Evolutionary conservation across 1,140 invertebrate species (phyloP).

Genomic region (Cydia fagiglandana): DNA sequence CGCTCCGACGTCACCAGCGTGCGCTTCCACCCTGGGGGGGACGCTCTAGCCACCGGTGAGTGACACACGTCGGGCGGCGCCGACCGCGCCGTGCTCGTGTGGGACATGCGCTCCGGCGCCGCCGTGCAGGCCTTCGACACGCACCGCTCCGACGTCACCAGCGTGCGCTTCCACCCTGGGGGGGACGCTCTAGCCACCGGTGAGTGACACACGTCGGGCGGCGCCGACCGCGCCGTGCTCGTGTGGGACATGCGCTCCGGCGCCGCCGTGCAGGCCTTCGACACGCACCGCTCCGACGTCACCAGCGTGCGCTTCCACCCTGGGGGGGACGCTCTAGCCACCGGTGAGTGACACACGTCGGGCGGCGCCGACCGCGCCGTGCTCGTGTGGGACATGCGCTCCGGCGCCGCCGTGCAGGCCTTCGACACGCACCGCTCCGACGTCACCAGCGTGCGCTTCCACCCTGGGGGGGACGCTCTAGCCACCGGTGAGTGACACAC

Average conservation of each 20-base stretch:
- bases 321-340: conserved; percentile 98
- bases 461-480: conserved; percentile 99
- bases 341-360: conserved; percentile 80
- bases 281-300: conserved; percentile 99
- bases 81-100: no score
- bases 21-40: conserved; percentile 99
- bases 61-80: conserved; percentile 56
- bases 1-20: conserved; percentile 99
- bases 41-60: conserved; percentile 94
- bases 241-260: no score
- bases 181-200: conserved; percentile 98
- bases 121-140: conserved; percentile 98
- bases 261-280: conserved; percentile 85
- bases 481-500: conserved; percentile 86
- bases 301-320: conserved; percentile 99
- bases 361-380: no score
- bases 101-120: no score
- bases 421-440: conserved; percentile 99
- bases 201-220: background rate
- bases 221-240: no score
- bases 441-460: conserved; percentile 98
- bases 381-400: no score
- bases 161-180: conserved; percentile 99
- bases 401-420: conserved; percentile 70
- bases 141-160: conserved; percentile 99